Evolutionary conservation across 2,113 vertebrate species (phyloP).

Genomic region (Sinosuthora webbiana): DNA sequence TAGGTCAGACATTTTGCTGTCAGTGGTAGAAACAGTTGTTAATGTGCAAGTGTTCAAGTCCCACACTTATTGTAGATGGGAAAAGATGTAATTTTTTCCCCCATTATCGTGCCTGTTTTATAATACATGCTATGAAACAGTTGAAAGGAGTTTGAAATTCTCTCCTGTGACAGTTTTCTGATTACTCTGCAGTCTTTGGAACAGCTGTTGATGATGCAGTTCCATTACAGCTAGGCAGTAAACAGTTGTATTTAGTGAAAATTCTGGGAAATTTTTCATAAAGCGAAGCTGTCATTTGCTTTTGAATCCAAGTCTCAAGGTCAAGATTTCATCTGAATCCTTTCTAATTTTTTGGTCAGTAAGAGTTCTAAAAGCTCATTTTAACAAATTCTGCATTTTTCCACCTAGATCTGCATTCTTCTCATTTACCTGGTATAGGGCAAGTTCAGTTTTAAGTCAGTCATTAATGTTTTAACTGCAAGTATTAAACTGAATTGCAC

Average conservation of each 20-base stretch:
- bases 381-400: neutral
- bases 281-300: neutral
- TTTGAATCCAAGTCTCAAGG: neutral
- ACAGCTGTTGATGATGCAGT: neutral
- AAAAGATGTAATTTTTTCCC: neutral
- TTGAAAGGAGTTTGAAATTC: neutral
- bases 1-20: conserved; percentile 52
- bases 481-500: neutral
- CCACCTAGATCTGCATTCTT: neutral
- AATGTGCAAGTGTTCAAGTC: conserved; percentile 53
- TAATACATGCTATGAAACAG: neutral
- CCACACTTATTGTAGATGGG: conserved; percentile 58
- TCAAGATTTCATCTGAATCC: neutral
- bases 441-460: neutral
- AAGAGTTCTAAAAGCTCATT: neutral
- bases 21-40: conserved; percentile 59
- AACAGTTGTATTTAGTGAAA: neutral
- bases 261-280: neutral
- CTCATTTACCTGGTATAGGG: neutral
- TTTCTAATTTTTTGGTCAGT: neutral
- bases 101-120: neutral
- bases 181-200: neutral
- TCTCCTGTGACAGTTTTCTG: neutral
- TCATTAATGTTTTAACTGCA: neutral
- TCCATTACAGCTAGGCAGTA: neutral